These are phyloP conservation scores for Lasioglossum malachurum DNA, from an alignment of 2,888 invertebrate species.

Conservation along the genomic window DNA sequence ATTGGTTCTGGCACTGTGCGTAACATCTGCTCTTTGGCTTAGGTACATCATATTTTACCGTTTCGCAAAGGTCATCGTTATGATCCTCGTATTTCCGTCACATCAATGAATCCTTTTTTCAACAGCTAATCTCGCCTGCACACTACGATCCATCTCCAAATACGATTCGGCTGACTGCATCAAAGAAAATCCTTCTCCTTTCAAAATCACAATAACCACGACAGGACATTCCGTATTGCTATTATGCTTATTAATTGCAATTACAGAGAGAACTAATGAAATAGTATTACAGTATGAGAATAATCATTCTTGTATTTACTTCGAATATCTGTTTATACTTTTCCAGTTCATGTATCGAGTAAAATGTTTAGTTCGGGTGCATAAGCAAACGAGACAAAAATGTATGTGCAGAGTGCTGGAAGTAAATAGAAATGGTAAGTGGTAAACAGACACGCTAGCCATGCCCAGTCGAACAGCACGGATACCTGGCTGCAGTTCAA, in stretches of 20 bases:
- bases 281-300: neutral
- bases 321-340: neutral
- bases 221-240: neutral
- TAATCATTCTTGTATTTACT: neutral
- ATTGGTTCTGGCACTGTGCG: constrained; percentile 70
- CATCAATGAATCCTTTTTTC: constrained; percentile 35
- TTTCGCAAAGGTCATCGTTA: constrained; percentile 70
- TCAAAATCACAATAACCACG: too few species aligned
- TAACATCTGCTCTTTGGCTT: constrained; percentile 70
- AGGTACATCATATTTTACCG: constrained; percentile 70
- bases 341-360: neutral
- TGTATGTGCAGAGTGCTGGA: neutral
- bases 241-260: neutral
- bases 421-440: neutral
- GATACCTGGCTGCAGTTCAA: neutral
- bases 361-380: neutral
- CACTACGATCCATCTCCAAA: neutral
- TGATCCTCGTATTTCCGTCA: constrained; percentile 32
- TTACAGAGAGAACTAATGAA: neutral
- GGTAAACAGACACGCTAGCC: neutral
- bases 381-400: neutral
- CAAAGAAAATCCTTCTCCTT: neutral
- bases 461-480: neutral
- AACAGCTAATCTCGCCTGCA: neutral
- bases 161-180: neutral